Base-by-base conservation (phyloP, 2,888 invertebrate genomes). In the Sminthurides aquaticus region DNA sequence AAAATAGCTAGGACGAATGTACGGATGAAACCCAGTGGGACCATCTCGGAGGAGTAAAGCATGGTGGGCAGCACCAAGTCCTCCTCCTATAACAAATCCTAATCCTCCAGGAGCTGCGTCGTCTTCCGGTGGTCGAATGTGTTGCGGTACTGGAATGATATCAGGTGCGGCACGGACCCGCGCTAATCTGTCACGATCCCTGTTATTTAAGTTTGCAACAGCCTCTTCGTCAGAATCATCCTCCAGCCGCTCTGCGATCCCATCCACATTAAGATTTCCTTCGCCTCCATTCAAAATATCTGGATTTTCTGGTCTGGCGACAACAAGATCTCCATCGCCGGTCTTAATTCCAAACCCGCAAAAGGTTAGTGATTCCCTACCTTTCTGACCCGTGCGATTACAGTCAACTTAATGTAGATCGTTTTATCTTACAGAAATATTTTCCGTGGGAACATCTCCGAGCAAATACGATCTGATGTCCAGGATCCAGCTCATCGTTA, bases 391-490 rank as follows among this genome's bases (percentile, higher is more conserved):
- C n/a, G n/a, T n/a, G n/a, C n/a, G n/a, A n/a, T n/a, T n/a, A n/a
- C n/a, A n/a, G n/a, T n/a, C n/a, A n/a, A n/a, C n/a, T n/a, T n/a
- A n/a, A n/a, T n/a, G n/a, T n/a, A n/a, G n/a, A n/a, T n/a, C n/a
- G n/a, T n/a, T n/a, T n/a, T n/a, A 34, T 5, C 43, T 34, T 34
- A 34, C 43, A 11, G 5, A 15, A 15, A 34, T 15, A 34, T 34
- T 34, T 34, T 52, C 22, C n/a, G 73, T 24, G 20, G 77, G 75
- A n/a, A 79, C 78, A 71, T 90, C 89, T 0, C 94, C 91, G 56
- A 97, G 81, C 62, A 97, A 80, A 78, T 96, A 97, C 0, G 95
- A 95, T 68, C 91, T 87, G 11, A 96, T 84, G 64, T 92, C 90
- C 2, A 97, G 80, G 25, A 88, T 77, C 82, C 90, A 92, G 0